Evolutionary conservation across 1,140 invertebrate genomes (phyloP), one percentile per base, ranked within the genome.

Genomic region (Homarus americanus): DNA sequence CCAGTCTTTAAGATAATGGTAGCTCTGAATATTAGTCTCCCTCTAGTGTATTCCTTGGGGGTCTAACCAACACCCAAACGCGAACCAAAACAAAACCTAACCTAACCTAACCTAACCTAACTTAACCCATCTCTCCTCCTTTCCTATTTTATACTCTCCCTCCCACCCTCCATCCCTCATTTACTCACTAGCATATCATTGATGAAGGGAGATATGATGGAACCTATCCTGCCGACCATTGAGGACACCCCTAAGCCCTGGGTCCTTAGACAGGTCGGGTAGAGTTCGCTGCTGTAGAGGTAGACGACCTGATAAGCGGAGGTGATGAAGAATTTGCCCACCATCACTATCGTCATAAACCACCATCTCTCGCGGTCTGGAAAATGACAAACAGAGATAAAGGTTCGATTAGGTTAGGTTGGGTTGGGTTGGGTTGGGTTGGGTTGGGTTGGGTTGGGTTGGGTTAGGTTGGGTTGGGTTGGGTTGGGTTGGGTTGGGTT

Each of bases 241-340:
- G 97, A 97, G 69, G 96, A 95, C 2, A 96, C 94, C 1, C 98
- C 98, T 82, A 98, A 94, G 0, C 96, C 97, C 0, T 97, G 97
- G 93, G 97, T 97, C 83, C 97, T 94, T 49, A 98, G 96, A 3
- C 97, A 96, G 1, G 97, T 98, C 0, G 97, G 97, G 93, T 97
- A 97, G 93, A 97, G 96, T 94, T 98, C 97, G 7, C 96, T 96
- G 7, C 97, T 96, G 93, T 97, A 97, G 66, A 98, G 95, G 93
- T 97, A 98, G 58, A 98, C 96, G 1, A 97, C 96, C 44, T 96
- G 96, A 93, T 97, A 98, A 3, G 97, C 97, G 0, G 97, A 96
- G 0, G 97, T 97, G 82, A 98, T 97, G 24, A 96, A 96, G 92
- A 98, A 95, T 94, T 98, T 98, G 17, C 96, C 97, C 78, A 97